Evolutionary conservation across 35 echinoderm and acorn worm species (phyloP).

Genomic region (Lytechinus variegatus): DNA sequence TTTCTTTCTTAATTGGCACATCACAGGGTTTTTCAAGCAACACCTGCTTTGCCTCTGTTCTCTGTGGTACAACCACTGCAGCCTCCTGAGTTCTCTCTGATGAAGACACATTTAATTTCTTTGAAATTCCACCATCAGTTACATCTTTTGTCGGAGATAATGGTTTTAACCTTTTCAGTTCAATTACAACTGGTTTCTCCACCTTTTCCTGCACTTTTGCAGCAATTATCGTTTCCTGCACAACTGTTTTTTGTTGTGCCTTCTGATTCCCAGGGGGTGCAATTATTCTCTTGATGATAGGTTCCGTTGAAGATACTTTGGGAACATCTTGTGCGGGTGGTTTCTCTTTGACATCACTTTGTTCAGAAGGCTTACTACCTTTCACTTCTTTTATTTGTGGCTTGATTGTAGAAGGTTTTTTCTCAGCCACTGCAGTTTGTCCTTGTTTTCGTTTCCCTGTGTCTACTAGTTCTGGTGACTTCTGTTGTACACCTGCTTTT

Average conservation of each 20-base stretch:
- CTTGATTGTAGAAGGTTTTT: not conserved
- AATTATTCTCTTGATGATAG: not conserved
- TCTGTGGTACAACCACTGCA: not conserved
- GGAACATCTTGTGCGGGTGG: not conserved
- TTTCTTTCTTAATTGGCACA: not conserved
- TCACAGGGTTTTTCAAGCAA: not conserved
- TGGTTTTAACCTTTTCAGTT: conserved; percentile 7
- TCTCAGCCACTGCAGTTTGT: not conserved
- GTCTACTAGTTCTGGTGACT: not conserved
- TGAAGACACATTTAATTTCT: not conserved
- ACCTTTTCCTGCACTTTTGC: not conserved
- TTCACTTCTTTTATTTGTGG: not conserved
- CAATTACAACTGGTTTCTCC: conserved; percentile 21
- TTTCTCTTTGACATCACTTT: not conserved
- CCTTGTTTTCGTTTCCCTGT: not conserved
- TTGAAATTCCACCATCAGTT: not conserved
- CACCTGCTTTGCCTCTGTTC: not conserved
- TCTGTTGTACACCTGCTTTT: not conserved
- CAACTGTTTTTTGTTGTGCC: not conserved
- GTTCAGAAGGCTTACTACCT: not conserved
- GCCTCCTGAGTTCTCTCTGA: not conserved
- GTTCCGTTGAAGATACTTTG: not conserved
- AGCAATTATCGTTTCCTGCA: not conserved
- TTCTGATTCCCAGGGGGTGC: not conserved
- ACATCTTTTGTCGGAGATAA: conserved; percentile 12